Evolutionary conservation across 2,888 invertebrate genomes (phyloP).

Genomic region (Thumatha senex): DNA sequence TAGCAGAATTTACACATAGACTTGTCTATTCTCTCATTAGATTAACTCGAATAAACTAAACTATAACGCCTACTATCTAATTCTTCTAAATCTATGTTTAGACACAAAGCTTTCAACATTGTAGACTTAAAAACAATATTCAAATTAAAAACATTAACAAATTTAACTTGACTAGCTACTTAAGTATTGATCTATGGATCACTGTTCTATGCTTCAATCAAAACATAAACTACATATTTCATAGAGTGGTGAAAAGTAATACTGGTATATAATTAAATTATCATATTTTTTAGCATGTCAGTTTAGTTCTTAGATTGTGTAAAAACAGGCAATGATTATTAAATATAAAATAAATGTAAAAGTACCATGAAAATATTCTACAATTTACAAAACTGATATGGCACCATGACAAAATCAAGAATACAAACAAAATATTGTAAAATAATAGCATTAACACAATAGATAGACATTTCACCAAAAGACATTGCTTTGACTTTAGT

Average conservation of each 20-base stretch:
- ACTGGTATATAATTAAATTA: conserved; percentile 29
- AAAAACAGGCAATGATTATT: conserved; percentile 28
- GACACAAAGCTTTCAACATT: conserved; percentile 38
- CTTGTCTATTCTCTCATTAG: conserved; percentile 31
- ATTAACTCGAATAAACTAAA: conserved; percentile 37
- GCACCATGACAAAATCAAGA: conserved; percentile 51
- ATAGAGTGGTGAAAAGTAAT: conserved; percentile 40
- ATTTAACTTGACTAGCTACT: conserved; percentile 52
- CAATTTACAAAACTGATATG: conserved; percentile 52
- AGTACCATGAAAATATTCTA: no score
- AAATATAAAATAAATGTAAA: conserved; percentile 32
- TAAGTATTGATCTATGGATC: conserved; percentile 30
- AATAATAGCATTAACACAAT: conserved; percentile 10
- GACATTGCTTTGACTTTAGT: conserved; percentile 37
- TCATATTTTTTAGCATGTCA: conserved; percentile 29
- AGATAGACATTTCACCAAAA: conserved; percentile 37
- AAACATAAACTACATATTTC: conserved; percentile 18
- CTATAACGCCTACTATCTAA: conserved; percentile 41
- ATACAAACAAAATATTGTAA: conserved; percentile 11
- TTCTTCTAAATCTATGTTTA: conserved; percentile 38
- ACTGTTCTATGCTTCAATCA: background rate
- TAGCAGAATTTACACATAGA: conserved; percentile 28
- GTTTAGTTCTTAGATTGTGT: conserved; percentile 13
- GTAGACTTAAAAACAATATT: conserved; percentile 24
- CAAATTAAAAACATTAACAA: conserved; percentile 34